phyloP scores from a whole-genome alignment of 1,140 invertebrate genomes.

The Schlechtendalia chinensis region DNA sequence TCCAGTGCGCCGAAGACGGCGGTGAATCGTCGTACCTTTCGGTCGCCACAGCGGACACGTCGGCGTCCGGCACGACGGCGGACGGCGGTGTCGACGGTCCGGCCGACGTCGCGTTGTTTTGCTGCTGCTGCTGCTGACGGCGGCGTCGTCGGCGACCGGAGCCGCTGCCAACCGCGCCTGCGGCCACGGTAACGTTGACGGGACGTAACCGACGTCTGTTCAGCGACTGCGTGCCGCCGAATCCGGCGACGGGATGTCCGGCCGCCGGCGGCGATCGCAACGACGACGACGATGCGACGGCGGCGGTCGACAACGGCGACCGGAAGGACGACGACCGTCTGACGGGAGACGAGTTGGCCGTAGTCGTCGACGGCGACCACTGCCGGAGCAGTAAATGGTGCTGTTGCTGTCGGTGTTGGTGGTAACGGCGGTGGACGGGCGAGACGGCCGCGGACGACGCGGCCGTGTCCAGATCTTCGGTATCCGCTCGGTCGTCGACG shows the following conservation, averaged over 20 bases:
- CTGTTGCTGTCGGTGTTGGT: neutral
- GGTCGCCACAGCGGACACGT: too few relatives aligned
- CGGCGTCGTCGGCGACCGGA: neutral
- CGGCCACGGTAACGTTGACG: neutral
- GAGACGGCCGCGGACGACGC: neutral
- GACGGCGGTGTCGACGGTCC: neutral
- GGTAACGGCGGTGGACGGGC: neutral
- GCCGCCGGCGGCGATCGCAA: neutral
- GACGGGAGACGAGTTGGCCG: conserved; percentile 6
- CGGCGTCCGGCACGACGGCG: neutral
- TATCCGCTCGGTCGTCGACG: neutral
- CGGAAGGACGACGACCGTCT: neutral
- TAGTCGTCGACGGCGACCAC: conserved; percentile 20
- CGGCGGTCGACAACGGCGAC: neutral
- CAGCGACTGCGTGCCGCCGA: neutral
- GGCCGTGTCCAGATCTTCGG: neutral
- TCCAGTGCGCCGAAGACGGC: neutral
- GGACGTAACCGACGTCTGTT: conserved; percentile 2
- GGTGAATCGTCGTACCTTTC: neutral
- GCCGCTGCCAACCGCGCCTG: neutral
- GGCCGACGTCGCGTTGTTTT: neutral
- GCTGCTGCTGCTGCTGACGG: neutral
- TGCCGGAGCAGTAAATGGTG: neutral
- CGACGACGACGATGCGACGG: neutral
- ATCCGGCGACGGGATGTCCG: neutral